These are phyloP conservation scores for Hirudo medicinalis DNA, from an alignment of 1,140 invertebrate genomes.

Conservation along the genomic window DNA sequence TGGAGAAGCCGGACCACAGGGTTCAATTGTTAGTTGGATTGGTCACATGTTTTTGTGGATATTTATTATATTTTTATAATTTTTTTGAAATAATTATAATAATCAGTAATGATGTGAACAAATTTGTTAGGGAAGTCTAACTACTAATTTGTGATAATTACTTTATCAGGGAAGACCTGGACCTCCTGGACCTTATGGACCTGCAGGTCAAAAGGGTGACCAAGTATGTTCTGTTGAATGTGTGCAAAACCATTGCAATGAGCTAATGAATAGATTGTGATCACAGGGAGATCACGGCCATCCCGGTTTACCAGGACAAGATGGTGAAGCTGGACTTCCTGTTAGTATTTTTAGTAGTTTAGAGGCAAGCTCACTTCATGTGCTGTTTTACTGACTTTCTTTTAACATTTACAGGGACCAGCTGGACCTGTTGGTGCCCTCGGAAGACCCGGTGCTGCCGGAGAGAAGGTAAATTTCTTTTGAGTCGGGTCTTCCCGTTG, in stretches of 20 bases:
- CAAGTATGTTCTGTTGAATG: slow-evolving; percentile 20
- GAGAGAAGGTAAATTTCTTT: slow-evolving; percentile 10
- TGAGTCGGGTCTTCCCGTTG: no score
- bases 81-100: no score
- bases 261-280: slow-evolving; percentile 18
- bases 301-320: slow-evolving; percentile 27
- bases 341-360: slow-evolving; percentile 31
- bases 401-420: slow-evolving; percentile 8
- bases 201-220: slow-evolving; percentile 24
- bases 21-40: slow-evolving; percentile 23
- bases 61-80: no score
- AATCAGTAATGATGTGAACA: no score
- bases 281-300: slow-evolving; percentile 25
- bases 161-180: slow-evolving; percentile 22
- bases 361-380: no score
- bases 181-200: slow-evolving; percentile 17
- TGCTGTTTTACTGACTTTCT: no score
- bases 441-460: slow-evolving; percentile 8
- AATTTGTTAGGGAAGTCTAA: no score
- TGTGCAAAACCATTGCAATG: not conserved
- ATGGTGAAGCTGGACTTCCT: slow-evolving; percentile 45
- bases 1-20: slow-evolving; percentile 39
- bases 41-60: no score
- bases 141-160: no score
- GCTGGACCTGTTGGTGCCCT: slow-evolving; percentile 5